Evolutionary conservation across 37 sponge, comb jelly and placozoan genomes (phyloP).

Genomic region (Bolinopsis microptera): DNA sequence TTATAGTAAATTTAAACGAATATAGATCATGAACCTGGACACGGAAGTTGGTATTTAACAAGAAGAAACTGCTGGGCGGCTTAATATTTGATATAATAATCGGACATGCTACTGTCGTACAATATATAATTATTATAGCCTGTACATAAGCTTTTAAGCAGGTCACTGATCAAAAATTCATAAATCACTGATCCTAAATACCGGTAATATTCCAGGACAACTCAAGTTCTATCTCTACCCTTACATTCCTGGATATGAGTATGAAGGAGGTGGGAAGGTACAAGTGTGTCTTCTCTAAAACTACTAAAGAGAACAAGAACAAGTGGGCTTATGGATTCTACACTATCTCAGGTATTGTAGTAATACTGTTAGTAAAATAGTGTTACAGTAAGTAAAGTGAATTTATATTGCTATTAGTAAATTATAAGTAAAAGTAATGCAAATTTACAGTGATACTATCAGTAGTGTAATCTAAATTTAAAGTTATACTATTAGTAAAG

Average conservation of each 20-base stretch:
- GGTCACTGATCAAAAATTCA: too few species aligned
- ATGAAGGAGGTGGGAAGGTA: neutral
- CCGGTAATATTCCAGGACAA: conserved; percentile 23
- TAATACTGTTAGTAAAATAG: neutral
- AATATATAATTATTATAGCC: too few species aligned
- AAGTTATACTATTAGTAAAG: too few species aligned
- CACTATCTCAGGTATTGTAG: conserved; percentile 3
- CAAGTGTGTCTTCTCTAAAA: conserved; percentile 32
- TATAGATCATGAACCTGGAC: too few species aligned
- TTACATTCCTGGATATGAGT: neutral
- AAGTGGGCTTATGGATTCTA: conserved; percentile 62
- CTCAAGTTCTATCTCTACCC: neutral
- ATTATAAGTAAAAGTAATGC: neutral
- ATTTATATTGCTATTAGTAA: neutral
- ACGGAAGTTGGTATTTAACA: too few species aligned
- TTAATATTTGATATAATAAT: too few species aligned
- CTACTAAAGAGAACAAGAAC: neutral
- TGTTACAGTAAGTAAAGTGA: neutral
- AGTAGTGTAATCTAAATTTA: neutral
- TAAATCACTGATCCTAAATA: too few species aligned
- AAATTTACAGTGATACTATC: neutral
- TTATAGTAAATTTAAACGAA: too few species aligned
- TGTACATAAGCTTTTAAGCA: too few species aligned
- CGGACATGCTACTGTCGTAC: too few species aligned
- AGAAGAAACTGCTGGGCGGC: too few species aligned